Conservation (phyloP, 2,797 vertebrate species). For the Channallabes apus region DNA sequence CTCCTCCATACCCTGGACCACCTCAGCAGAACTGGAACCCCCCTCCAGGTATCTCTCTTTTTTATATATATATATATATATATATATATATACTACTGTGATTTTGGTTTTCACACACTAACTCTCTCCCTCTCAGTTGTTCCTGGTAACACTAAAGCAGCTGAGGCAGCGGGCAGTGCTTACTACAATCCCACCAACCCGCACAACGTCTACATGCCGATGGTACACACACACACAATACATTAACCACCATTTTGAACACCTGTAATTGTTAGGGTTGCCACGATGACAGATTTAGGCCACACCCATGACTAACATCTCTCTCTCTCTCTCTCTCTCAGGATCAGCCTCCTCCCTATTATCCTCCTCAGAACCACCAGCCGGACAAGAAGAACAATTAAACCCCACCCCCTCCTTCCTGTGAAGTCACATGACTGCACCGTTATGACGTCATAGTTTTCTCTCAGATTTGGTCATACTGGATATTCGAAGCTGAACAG, state of each 20-base stretch:
- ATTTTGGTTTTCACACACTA: background rate
- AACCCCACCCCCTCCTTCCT: constrained; percentile 19
- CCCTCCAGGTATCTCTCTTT: constrained; percentile 69
- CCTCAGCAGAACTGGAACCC: constrained; percentile 73
- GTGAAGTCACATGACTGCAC: background rate
- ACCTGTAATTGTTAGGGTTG: background rate
- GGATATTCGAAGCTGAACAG: constrained; percentile 1
- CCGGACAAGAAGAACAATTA: constrained; percentile 84
- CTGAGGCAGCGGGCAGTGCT: constrained; percentile 83
- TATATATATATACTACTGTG: background rate
- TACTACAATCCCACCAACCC: constrained; percentile 90
- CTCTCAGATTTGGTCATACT: background rate
- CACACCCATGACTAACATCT: background rate
- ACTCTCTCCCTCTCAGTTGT: constrained; percentile 23
- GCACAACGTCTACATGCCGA: constrained; percentile 91
- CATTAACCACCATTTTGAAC: background rate
- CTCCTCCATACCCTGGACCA: constrained; percentile 81
- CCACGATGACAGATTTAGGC: background rate
- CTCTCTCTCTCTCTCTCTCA: constrained; percentile 54
- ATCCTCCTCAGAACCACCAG: constrained; percentile 77
- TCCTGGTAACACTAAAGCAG: constrained; percentile 79
- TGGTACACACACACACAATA: constrained; percentile 66
- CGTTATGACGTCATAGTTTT: constrained; percentile 8
- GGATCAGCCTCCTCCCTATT: constrained; percentile 88
- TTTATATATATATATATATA: no score